A percentile compares a stretch with the other conserved stretches of the same genome.
These are phyloP conservation scores for Myiagra hebetior DNA, from an alignment of 2,113 vertebrate species.

Conservation along the genomic window DNA sequence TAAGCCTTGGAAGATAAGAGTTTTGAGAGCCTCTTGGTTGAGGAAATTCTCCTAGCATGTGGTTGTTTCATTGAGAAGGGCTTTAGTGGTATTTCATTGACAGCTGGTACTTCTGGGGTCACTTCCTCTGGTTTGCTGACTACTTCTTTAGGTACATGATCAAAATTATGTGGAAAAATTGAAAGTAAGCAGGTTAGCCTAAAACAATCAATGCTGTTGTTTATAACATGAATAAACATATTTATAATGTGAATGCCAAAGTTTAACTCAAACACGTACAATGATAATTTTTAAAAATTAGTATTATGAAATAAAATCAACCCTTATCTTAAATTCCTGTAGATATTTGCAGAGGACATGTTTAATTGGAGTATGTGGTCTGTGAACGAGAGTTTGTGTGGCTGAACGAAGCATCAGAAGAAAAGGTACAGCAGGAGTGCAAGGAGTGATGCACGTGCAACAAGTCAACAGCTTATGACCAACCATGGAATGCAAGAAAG, in stretches of 20 bases:
- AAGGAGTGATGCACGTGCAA: not conserved
- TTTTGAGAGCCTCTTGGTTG: not conserved
- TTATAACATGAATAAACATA: too few species aligned
- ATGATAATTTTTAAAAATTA: not conserved
- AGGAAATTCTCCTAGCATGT: not conserved
- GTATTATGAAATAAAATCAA: not conserved
- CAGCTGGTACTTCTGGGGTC: not conserved
- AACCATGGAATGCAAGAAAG: not conserved
- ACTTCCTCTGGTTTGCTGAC: not conserved
- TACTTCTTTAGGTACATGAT: not conserved
- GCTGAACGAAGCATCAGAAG: not conserved
- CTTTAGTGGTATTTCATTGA: not conserved
- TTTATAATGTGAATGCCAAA: not conserved
- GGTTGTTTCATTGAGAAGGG: not conserved
- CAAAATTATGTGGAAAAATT: not conserved
- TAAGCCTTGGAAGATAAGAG: not conserved
- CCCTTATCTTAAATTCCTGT: not conserved
- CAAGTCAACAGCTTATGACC: not conserved
- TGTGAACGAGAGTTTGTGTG: not conserved
- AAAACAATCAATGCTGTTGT: not conserved
- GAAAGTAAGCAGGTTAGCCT: not conserved
- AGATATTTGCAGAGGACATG: not conserved
- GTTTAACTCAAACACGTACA: not conserved
- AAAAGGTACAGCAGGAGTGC: not conserved
- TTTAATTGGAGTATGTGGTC: not conserved